Percentiles rank a stretch among this genome's conserved stretches.
These are phyloP conservation scores for Sternotherus odoratus DNA, from an alignment of 2,797 vertebrate species.

Conservation along the genomic window DNA sequence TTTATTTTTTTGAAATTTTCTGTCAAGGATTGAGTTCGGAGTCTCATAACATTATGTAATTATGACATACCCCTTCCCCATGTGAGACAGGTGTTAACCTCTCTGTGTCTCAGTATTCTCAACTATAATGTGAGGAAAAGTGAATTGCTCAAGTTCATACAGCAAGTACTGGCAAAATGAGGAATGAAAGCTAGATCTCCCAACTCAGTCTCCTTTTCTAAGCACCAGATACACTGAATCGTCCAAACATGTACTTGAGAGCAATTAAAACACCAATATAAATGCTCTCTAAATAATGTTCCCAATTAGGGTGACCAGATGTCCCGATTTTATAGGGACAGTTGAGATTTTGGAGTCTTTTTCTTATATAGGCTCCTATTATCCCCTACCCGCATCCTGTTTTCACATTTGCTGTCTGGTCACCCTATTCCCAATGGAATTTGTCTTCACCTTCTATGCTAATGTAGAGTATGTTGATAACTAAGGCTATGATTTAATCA, in stretches of 20 bases:
- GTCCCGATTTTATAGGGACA: no score
- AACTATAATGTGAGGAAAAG: not conserved
- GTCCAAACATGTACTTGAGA: not conserved
- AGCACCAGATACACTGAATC: not conserved
- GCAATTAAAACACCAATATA: not conserved
- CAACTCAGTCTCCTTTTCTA: not conserved
- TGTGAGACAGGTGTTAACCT: not conserved
- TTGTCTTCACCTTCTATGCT: not conserved
- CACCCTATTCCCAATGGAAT: not conserved
- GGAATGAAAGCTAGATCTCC: not conserved
- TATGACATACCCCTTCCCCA: not conserved
- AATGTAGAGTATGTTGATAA: not conserved
- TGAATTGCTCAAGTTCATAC: not conserved
- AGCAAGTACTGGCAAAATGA: not conserved
- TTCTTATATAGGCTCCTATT: no score
- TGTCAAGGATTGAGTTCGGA: not conserved
- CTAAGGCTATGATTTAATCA: no score
- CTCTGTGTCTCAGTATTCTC: no score
- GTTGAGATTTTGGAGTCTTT: no score
- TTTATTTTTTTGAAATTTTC: not conserved
- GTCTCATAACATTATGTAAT: not conserved
- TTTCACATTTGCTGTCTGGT: no score
- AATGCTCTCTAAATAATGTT: not conserved
- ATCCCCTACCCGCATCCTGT: no score
- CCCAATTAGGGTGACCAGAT: no score